Percentiles rank a stretch among this genome's conserved stretches.
Evolutionary conservation across 2,888 invertebrate genomes (phyloP).

Genomic region (Cantharis rufa): DNA sequence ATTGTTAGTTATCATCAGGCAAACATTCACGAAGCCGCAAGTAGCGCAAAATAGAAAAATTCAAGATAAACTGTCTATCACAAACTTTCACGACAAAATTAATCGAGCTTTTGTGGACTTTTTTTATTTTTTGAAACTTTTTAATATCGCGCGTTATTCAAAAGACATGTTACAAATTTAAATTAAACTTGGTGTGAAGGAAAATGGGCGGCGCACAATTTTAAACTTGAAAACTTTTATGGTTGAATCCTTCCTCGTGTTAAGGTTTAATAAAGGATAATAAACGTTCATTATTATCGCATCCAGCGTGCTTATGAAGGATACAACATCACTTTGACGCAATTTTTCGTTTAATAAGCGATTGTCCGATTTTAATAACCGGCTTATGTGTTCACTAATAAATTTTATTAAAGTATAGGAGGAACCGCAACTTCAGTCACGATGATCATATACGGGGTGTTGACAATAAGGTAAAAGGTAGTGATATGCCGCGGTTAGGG

Average conservation of each 20-base stretch:
- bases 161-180: not conserved
- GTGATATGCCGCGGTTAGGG: no score
- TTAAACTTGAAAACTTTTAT: conserved; percentile 21
- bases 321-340: not conserved
- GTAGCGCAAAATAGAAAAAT: not conserved
- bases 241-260: conserved; percentile 9
- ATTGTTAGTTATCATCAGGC: not conserved
- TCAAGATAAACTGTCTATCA: not conserved
- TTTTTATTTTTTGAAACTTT: not conserved
- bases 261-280: conserved; percentile 16
- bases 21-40: not conserved
- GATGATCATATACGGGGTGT: not conserved
- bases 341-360: not conserved
- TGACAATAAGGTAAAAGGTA: no score
- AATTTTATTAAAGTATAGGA: not conserved
- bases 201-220: conserved; percentile 12
- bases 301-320: not conserved
- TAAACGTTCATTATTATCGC: conserved; percentile 16
- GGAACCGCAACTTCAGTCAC: not conserved
- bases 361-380: not conserved
- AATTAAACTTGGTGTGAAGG: not conserved
- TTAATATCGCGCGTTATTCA: not conserved
- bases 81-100: not conserved
- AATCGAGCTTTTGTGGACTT: not conserved
- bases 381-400: not conserved